Conservation (phyloP, 2,113 vertebrate species). For the Prunella fulvescens region DNA sequence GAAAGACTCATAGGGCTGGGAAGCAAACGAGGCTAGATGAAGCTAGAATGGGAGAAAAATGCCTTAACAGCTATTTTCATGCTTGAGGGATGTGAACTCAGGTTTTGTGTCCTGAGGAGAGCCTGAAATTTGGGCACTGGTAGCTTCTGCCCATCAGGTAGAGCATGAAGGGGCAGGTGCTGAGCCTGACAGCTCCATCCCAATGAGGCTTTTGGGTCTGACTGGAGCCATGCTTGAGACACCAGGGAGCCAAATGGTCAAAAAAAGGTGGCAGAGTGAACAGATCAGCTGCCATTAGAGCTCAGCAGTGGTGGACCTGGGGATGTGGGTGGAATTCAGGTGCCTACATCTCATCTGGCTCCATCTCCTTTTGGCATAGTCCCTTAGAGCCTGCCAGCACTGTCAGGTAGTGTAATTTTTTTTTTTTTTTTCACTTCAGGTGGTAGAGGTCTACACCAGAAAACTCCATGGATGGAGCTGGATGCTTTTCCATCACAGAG, state of each 20-base stretch:
- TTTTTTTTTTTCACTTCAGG: neutral
- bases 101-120: neutral
- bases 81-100: neutral
- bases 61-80: neutral
- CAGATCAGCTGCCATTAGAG: neutral
- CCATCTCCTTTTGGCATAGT: neutral
- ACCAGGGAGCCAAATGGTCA: neutral
- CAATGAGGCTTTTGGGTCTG: neutral
- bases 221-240: neutral
- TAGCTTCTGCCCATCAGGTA: neutral
- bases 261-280: neutral
- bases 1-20: neutral
- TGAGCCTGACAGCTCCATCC: neutral
- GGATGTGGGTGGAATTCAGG: neutral
- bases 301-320: neutral
- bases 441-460: neutral
- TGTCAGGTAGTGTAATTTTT: neutral
- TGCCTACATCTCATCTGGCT: neutral
- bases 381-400: neutral
- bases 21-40: neutral
- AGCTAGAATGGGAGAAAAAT: rapidly evolving
- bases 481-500: neutral
- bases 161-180: rapidly evolving
- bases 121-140: neutral
- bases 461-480: neutral